A percentile compares a stretch with the other conserved stretches of the same genome.
phyloP scores from a whole-genome alignment of 2,113 vertebrate species.

The Vulpes vulpes region DNA sequence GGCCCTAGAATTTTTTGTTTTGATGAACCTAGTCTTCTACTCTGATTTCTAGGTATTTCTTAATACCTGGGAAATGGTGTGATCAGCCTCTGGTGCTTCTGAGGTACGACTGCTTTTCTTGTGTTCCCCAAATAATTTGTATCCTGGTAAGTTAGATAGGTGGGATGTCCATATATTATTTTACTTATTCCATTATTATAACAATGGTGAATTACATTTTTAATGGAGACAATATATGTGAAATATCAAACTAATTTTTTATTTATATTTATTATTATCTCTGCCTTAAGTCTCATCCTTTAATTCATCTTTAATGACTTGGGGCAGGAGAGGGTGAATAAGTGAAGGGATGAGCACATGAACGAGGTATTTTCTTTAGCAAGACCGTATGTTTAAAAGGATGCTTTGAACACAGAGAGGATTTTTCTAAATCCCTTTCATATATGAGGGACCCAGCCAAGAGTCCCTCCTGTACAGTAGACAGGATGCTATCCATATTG shows the following conservation, averaged over 20 bases:
- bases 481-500: background rate
- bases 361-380: background rate
- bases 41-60: background rate
- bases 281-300: background rate
- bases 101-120: background rate
- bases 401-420: background rate
- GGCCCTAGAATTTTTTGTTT: background rate
- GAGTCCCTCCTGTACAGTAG: background rate
- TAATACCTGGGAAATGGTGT: background rate
- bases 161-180: background rate
- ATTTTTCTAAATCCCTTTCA: slow-evolving; percentile 12
- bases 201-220: slow-evolving; percentile 5
- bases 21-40: background rate
- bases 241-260: background rate
- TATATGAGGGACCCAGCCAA: background rate
- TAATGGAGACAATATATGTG: background rate
- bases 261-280: background rate
- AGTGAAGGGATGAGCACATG: background rate
- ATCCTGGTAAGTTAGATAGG: background rate
- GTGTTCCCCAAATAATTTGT: background rate
- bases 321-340: background rate
- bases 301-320: background rate
- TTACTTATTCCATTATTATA: background rate
- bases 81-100: background rate
- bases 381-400: background rate